A percentile compares a stretch with the other conserved stretches of the same genome.
These are phyloP conservation scores for Gymnoscopelus braueri DNA, from an alignment of 2,797 vertebrate species.

Conservation along the genomic window DNA sequence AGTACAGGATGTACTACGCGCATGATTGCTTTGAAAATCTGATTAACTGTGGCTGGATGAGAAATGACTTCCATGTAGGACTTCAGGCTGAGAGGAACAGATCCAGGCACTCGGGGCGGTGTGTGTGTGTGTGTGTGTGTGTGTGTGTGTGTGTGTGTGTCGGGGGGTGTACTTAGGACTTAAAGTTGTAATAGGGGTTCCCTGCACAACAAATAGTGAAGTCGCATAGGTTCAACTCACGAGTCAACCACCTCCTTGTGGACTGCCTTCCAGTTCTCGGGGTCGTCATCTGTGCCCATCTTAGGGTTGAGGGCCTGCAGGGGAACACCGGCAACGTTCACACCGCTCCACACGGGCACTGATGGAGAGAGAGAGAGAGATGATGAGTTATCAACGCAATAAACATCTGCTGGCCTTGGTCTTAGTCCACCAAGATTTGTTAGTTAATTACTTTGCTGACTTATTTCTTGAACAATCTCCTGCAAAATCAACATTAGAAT, in stretches of 20 bases:
- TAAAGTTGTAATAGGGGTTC: background rate
- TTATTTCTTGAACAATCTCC: too few relatives aligned
- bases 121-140: too few relatives aligned
- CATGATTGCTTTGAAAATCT: background rate
- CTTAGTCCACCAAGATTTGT: too few relatives aligned
- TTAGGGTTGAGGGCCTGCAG: conserved; percentile 90
- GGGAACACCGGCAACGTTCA: conserved; percentile 94
- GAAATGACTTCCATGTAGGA: background rate
- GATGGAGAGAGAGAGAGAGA: background rate
- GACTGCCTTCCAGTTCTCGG: conserved; percentile 91
- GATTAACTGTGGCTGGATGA: background rate
- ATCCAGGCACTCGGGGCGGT: too few relatives aligned
- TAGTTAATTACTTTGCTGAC: too few relatives aligned
- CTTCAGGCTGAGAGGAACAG: too few relatives aligned
- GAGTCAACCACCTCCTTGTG: conserved; percentile 96
- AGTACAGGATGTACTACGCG: background rate
- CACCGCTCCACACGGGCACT: conserved; percentile 98
- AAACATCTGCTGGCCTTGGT: too few relatives aligned
- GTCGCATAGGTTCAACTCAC: conserved; percentile 70
- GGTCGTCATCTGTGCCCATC: conserved; percentile 87
- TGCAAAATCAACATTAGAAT: too few relatives aligned
- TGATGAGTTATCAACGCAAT: background rate
- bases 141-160: too few relatives aligned
- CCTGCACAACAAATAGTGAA: too few relatives aligned
- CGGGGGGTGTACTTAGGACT: background rate